Evolutionary conservation across 2,113 vertebrate genomes (phyloP), one percentile per base, ranked within the genome.

Genomic region (Osmerus eperlanus): DNA sequence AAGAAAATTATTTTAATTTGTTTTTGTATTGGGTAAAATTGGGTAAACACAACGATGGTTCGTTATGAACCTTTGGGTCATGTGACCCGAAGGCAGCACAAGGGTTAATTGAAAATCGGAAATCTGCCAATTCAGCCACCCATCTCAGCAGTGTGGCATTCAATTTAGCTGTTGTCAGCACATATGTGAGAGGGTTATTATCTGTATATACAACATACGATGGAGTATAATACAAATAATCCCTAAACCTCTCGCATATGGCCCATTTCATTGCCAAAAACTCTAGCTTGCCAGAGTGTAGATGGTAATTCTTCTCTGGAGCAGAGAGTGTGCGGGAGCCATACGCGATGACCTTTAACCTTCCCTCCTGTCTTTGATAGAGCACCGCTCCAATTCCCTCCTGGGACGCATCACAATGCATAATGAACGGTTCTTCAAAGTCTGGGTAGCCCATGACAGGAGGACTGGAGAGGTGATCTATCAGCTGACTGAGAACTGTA

Each of bases 361-460:
- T 58, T 7, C 55, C 55, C 18, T 58, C 18, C 19, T 11, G n/a
- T 8, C 7, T 18, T 4, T 21, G 55, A 11, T 19, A 21, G 2
- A 58, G 55, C n/a, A 58, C 55, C 1, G 55, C 55, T 8, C 55
- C 55, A n/a, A 21, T n/a, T n/a, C 55, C 55, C 19, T 16, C 68
- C 11, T 76, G 68, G 1, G 62, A 71, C 14, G 61, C 69, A 18
- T 71, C 55, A 16, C 15, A 32, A 47, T 76, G 74, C 47, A 71
- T n/a, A 8, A 67, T 55, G 18, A 76, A 71, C 3, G 63, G 32
- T 13, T 67, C 1, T 11, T 55, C 60, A 0, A 68, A 64, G 52
- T 73, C 70, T 9, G 64, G 58, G 15, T 68, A 77, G 11, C 59
- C 21, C 4, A 68, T 41, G 23, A 73, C 21, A n/a, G 65, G 75